A percentile compares a stretch with the other conserved stretches of the same genome.
phyloP scores from a whole-genome alignment of 2,113 vertebrate species.

The Puntigrus tetrazona region DNA sequence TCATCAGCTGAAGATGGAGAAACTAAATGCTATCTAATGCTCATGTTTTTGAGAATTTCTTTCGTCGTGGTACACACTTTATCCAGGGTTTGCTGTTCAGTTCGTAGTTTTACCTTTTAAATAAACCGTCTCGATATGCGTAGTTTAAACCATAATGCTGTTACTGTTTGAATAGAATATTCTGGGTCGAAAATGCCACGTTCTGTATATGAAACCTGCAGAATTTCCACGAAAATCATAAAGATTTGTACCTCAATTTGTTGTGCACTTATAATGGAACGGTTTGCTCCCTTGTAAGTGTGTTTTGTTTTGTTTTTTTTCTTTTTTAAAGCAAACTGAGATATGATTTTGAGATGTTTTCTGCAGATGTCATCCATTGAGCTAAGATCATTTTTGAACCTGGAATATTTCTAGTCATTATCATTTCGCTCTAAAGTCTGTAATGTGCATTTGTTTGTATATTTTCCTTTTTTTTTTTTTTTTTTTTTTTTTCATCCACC shows the following conservation, averaged over 20 bases:
- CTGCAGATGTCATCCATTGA: background rate
- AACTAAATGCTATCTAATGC: background rate
- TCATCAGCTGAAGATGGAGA: slow-evolving; percentile 7
- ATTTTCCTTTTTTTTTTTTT: background rate
- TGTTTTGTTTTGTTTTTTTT: background rate
- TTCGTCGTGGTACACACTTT: background rate
- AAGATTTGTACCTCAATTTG: background rate
- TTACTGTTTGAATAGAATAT: background rate
- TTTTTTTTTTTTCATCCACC: background rate
- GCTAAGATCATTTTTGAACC: background rate
- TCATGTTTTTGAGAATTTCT: slow-evolving; percentile 11
- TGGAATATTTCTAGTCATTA: background rate
- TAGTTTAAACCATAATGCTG: slow-evolving; percentile 1
- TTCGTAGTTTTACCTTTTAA: slow-evolving; percentile 32
- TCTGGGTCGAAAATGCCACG: background rate
- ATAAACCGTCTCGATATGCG: background rate
- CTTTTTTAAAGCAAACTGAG: too few relatives aligned
- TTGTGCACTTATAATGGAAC: background rate
- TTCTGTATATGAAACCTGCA: background rate
- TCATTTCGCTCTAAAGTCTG: background rate
- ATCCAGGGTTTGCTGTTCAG: background rate
- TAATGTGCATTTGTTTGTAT: background rate
- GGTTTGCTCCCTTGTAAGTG: background rate
- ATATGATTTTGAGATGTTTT: background rate
- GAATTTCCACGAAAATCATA: background rate